Conservation (phyloP, 2,888 invertebrate genomes). For the Sycophila texana region DNA sequence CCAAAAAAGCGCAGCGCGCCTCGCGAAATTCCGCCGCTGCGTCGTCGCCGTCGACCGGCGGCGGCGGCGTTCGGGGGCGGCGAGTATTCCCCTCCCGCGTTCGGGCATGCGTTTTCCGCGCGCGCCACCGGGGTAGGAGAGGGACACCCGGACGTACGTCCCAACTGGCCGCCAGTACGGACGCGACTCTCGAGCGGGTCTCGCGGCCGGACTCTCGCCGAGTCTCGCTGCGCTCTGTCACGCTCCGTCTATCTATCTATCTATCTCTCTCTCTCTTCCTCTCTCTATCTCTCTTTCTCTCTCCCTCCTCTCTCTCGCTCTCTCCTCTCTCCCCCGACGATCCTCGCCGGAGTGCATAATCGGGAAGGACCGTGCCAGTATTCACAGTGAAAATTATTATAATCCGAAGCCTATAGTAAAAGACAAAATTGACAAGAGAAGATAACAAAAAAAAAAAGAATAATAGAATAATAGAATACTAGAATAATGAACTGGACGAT, state of each 20-base stretch:
- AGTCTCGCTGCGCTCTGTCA: conserved; percentile 14
- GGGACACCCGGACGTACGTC: background rate
- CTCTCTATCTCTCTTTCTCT: background rate
- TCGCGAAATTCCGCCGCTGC: no score
- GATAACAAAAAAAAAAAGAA: no score
- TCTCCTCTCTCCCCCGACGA: background rate
- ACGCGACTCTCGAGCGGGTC: conserved; percentile 55
- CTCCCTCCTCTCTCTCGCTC: background rate
- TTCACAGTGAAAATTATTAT: no score
- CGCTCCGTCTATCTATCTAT: conserved; percentile 4
- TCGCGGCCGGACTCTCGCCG: conserved; percentile 51
- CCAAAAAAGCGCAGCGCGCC: no score
- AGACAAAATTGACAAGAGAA: no score
- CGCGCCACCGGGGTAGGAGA: no score
- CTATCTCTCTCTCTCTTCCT: background rate
- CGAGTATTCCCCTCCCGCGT: background rate
- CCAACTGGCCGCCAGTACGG: conserved; percentile 50
- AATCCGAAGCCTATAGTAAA: no score
- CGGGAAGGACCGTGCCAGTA: background rate
- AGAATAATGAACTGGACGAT: no score
- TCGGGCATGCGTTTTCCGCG: conserved; percentile 37
- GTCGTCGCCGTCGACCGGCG: no score
- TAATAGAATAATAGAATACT: no score
- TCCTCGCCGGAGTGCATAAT: background rate
- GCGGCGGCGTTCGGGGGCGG: no score